Evolutionary conservation across 1,140 invertebrate species (phyloP), one percentile per base, ranked within the genome.

Genomic region (Akabosia matsudoensis): DNA sequence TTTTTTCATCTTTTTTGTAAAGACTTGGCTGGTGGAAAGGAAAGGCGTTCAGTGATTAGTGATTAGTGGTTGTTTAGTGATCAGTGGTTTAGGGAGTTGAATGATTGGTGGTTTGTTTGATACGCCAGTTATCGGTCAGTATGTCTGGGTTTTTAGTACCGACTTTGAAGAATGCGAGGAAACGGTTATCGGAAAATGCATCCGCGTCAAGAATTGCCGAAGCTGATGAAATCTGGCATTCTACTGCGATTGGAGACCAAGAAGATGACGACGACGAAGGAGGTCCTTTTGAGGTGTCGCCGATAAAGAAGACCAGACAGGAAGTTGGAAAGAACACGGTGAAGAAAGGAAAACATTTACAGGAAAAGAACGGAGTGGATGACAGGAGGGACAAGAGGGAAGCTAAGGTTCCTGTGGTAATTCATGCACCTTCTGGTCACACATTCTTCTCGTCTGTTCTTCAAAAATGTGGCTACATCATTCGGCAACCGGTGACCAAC

Each of bases 381-480:
- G 7, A 10, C 37, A 45, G 37, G 18, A 45, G 54, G 54, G 54
- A 56, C n/a, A 22, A 56, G 37, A 18, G 37, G 37, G 37, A 45
- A 33, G 51, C 1, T 74, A 18, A 34, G 0, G 61, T 24, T 74
- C 76, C 79, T 16, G 34, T 80, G 0, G 51, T 70, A 16, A 78
- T 80, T 1, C 70, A 70, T 1, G 33, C 74, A 24, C 70, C 79
- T 1, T 74, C 76, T 14, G 79, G 79, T 1, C 77, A 78, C 71
- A 7, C 77, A 16, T 16, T 31, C 10, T 80, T 80, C 74, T 76
- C 76, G 13, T 13, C 22, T 7, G 70, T 76, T 7, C 30, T 80
- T 0, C 76, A 80, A 24, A 1, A 74, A 26, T 72, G 77, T 76
- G 79, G 79, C 61, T 80, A 34, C 75, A 37, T 78, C n/a, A 61